Conservation (phyloP, 1,140 invertebrate species). For the Megalonaias nervosa region DNA sequence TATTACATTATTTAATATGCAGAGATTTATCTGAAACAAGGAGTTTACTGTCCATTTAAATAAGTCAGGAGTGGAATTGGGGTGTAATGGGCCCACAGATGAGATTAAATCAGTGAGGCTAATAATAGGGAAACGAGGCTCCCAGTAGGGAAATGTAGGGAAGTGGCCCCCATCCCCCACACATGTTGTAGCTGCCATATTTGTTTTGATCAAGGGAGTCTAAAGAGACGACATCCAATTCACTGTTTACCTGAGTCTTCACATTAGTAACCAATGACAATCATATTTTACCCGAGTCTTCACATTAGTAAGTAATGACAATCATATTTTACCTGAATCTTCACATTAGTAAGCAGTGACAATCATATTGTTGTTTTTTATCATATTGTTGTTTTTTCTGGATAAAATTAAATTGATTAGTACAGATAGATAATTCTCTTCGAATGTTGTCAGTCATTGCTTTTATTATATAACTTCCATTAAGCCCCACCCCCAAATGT, state of each 20-base stretch:
- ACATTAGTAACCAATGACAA: slow-evolving; percentile 32
- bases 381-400: background rate
- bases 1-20: too few species aligned
- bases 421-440: background rate
- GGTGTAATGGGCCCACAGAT: too few species aligned
- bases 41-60: too few species aligned
- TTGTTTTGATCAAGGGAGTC: background rate
- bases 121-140: too few species aligned
- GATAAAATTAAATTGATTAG: too few species aligned
- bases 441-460: background rate
- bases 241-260: too few species aligned
- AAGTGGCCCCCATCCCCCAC: too few species aligned
- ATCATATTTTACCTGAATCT: background rate
- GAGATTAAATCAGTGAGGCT: too few species aligned
- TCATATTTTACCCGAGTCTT: background rate
- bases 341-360: slow-evolving; percentile 33
- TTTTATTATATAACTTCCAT: slow-evolving; percentile 1
- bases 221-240: too few species aligned
- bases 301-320: slow-evolving; percentile 25
- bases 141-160: too few species aligned
- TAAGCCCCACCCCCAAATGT: background rate
- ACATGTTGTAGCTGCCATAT: background rate
- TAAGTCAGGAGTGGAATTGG: too few species aligned
- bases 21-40: too few species aligned
- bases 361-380: background rate